Conservation (phyloP, 2,888 invertebrate species). For the Myopa testacea region DNA sequence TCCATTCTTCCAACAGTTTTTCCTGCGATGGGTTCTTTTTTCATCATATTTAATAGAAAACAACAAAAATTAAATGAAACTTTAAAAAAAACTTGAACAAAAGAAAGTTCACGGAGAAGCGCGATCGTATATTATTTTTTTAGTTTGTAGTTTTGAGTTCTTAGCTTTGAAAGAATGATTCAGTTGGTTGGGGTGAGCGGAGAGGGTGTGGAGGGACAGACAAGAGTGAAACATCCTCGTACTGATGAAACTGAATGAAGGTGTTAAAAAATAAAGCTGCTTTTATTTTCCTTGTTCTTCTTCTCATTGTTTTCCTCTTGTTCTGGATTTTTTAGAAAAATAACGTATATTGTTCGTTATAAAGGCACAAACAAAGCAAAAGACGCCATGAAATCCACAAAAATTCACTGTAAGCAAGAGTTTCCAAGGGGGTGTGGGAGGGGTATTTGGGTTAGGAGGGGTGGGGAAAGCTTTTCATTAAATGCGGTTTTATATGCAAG, state of each 20-base stretch:
- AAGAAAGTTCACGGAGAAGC: slow-evolving; percentile 40
- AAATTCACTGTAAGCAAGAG: background rate
- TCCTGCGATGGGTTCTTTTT: slow-evolving; percentile 43
- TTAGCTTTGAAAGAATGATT: background rate
- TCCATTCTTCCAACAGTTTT: slow-evolving; percentile 45
- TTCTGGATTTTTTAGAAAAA: slow-evolving; percentile 36
- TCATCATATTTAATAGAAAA: slow-evolving; percentile 60
- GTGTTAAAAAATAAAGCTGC: slow-evolving; percentile 63
- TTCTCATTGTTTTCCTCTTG: slow-evolving; percentile 19
- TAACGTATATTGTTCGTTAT: slow-evolving; percentile 37
- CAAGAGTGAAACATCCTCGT: slow-evolving; percentile 44
- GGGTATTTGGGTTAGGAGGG: too few relatives aligned
- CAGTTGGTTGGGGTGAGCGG: background rate
- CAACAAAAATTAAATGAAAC: slow-evolving; percentile 47
- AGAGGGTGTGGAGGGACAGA: background rate
- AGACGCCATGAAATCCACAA: background rate
- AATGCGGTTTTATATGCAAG: slow-evolving; percentile 5
- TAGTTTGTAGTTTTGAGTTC: background rate
- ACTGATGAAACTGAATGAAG: slow-evolving; percentile 64
- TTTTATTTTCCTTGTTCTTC: slow-evolving; percentile 34
- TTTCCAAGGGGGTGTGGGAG: too few relatives aligned
- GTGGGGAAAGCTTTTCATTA: background rate
- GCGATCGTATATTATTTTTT: background rate
- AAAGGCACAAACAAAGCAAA: slow-evolving; percentile 6
- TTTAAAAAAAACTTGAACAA: slow-evolving; percentile 50